Percentiles rank a stretch among this genome's conserved stretches.
phyloP scores from a whole-genome alignment of 2,113 vertebrate genomes.

The Onychorhynchus coronatus region DNA sequence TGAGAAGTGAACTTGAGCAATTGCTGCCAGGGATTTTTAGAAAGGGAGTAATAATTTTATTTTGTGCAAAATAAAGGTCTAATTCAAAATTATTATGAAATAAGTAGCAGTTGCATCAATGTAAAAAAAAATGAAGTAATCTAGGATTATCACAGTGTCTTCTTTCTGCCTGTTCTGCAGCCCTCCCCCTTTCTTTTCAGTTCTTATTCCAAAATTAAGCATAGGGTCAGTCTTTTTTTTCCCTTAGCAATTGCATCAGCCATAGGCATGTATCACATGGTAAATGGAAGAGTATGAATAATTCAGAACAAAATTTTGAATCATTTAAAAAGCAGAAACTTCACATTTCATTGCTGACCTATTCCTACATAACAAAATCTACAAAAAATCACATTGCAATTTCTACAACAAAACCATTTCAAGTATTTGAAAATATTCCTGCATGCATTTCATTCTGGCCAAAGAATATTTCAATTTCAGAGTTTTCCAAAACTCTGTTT shows the following conservation, averaged over 20 bases:
- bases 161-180: neutral
- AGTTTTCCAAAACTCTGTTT: neutral
- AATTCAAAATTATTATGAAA: neutral
- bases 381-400: neutral
- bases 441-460: neutral
- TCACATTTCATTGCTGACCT: neutral
- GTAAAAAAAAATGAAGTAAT: neutral
- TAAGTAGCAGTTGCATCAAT: neutral
- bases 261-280: neutral
- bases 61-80: neutral
- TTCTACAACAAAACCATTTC: neutral
- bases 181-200: neutral
- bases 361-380: neutral
- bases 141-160: neutral
- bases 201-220: neutral
- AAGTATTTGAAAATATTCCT: neutral
- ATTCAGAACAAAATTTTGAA: slow-evolving; percentile 10
- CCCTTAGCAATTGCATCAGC: slow-evolving; percentile 60
- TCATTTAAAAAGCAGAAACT: slow-evolving; percentile 7
- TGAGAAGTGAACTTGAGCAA: neutral
- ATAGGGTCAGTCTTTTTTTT: neutral
- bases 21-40: neutral
- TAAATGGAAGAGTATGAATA: slow-evolving; percentile 26
- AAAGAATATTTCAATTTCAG: neutral
- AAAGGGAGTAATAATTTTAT: neutral